Conservation (phyloP, 2,113 vertebrate genomes). For the Melanocharis versteri region DNA sequence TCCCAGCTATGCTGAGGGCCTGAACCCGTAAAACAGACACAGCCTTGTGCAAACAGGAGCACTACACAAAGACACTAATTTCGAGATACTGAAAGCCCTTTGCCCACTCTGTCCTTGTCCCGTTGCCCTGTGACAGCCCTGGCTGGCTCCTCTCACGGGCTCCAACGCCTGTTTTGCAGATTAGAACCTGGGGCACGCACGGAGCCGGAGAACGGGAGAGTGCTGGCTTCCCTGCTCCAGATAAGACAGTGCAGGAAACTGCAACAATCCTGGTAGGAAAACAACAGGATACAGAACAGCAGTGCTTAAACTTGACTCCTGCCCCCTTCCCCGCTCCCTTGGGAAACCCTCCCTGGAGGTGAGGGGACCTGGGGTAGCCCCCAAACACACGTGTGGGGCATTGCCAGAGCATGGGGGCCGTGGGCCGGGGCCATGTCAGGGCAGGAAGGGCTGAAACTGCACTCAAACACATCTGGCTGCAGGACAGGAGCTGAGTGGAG, state of each 20-base stretch:
- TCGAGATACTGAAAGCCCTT: neutral
- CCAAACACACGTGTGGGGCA: neutral
- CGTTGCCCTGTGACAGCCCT: neutral
- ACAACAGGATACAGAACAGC: constrained; percentile 56
- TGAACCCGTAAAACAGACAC: neutral
- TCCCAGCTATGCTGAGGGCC: neutral
- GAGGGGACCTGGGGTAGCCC: neutral
- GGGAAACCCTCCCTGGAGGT: neutral
- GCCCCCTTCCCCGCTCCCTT: neutral
- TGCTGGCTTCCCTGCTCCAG: neutral
- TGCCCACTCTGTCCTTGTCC: neutral
- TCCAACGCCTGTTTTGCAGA: neutral
- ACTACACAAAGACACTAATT: neutral
- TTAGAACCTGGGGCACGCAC: neutral
- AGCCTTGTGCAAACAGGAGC: neutral
- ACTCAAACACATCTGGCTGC: neutral
- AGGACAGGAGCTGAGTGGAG: neutral
- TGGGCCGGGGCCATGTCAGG: neutral
- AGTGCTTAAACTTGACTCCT: neutral
- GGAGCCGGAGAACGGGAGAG: neutral
- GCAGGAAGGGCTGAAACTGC: neutral
- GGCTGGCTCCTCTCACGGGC: neutral
- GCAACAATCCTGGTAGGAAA: constrained; percentile 45
- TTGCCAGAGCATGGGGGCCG: neutral
- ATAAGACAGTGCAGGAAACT: constrained; percentile 59